A percentile compares a stretch with the other conserved stretches of the same genome.
phyloP scores from a whole-genome alignment of 2,113 vertebrate genomes.

The Gorsachius goisagi region DNA sequence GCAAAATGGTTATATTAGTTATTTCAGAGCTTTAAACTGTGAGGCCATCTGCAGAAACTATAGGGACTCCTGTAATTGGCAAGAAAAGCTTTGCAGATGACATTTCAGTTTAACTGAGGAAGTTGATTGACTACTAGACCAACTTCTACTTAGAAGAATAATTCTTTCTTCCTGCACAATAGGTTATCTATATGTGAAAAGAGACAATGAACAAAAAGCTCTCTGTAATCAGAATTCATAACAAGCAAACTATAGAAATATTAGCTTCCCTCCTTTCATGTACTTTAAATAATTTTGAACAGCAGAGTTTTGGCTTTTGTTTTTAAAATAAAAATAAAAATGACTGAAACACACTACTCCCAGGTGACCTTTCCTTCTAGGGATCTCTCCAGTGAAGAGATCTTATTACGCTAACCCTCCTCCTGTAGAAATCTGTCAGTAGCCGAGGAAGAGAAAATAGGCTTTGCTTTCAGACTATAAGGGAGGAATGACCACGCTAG shows the following conservation, averaged over 20 bases:
- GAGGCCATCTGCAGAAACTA: conserved; percentile 81
- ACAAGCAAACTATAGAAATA: conserved; percentile 62
- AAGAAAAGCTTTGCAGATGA: conserved; percentile 82
- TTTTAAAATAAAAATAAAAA: conserved; percentile 63
- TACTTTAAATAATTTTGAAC: conserved; percentile 62
- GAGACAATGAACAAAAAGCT: conserved; percentile 63
- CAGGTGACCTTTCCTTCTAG: conserved; percentile 51
- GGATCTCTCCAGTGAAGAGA: conserved; percentile 53
- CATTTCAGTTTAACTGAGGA: conserved; percentile 80
- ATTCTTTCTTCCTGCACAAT: conserved; percentile 71
- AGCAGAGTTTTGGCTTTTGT: conserved; percentile 54
- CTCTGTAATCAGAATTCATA: conserved; percentile 64
- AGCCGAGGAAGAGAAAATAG: conserved; percentile 46
- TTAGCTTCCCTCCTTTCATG: conserved; percentile 61
- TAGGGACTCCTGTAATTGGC: conserved; percentile 75
- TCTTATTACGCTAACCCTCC: conserved; percentile 12
- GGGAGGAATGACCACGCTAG: conserved; percentile 8
- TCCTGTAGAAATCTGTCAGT: conserved; percentile 58
- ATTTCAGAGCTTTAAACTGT: conserved; percentile 72
- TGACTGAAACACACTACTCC: conserved; percentile 48
- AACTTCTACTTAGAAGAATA: conserved; percentile 74
- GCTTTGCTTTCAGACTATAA: conserved; percentile 45
- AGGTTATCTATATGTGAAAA: conserved; percentile 71
- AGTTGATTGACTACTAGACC: conserved; percentile 76
- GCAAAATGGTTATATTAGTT: conserved; percentile 66